Conservation (phyloP, 2,888 invertebrate genomes). For the Aelia acuminata region DNA sequence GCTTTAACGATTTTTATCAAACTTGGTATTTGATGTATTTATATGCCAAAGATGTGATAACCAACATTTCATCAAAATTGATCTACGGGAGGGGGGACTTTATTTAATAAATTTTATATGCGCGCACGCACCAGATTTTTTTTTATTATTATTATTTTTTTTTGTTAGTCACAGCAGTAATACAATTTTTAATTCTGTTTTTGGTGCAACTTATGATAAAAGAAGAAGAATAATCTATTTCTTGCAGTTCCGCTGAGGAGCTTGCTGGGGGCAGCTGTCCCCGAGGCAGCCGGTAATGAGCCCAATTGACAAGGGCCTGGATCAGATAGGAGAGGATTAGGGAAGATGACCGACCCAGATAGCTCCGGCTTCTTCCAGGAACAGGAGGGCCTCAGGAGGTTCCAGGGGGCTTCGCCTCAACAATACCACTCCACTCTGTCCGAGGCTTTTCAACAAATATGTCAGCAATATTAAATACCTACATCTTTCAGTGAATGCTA, state of each 20-base stretch:
- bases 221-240: background rate
- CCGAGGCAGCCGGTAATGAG: background rate
- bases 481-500: background rate
- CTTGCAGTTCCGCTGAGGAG: background rate
- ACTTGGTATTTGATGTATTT: too few relatives aligned
- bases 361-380: background rate
- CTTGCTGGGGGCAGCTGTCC: background rate
- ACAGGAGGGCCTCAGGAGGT: background rate
- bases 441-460: background rate
- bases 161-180: too few relatives aligned
- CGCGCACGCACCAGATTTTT: too few relatives aligned
- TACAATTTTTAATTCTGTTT: too few relatives aligned
- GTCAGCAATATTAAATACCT: background rate
- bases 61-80: too few relatives aligned
- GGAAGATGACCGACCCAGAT: background rate
- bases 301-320: constrained; percentile 35
- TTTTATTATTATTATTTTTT: too few relatives aligned
- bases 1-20: too few relatives aligned
- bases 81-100: too few relatives aligned
- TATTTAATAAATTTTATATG: too few relatives aligned
- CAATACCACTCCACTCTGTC: constrained; percentile 8
- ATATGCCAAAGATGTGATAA: too few relatives aligned
- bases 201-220: too few relatives aligned
- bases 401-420: background rate
- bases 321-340: constrained; percentile 20